Conservation (phyloP, 2,797 vertebrate genomes). For the Chrosomus eos region DNA sequence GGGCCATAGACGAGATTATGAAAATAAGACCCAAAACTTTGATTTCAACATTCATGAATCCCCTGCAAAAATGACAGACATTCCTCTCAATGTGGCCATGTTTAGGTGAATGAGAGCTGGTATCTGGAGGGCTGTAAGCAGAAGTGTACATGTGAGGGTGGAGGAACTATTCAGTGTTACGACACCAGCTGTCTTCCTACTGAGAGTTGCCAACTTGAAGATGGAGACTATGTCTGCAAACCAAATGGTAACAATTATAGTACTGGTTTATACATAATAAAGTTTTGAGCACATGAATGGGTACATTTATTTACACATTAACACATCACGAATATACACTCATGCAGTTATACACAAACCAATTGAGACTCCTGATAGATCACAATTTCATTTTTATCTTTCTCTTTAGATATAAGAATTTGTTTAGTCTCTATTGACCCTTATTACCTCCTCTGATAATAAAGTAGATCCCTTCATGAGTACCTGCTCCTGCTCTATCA, state of each 20-base stretch:
- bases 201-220: slow-evolving; percentile 75
- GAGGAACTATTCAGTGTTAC: slow-evolving; percentile 71
- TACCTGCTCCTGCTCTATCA: slow-evolving; percentile 86
- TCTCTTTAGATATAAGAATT: slow-evolving; percentile 68
- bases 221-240: slow-evolving; percentile 79
- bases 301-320: not conserved
- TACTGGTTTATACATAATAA: not conserved
- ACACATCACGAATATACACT: not conserved
- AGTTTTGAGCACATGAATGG: not conserved
- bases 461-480: slow-evolving; percentile 86
- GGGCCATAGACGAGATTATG: not conserved
- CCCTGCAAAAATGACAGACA: not conserved
- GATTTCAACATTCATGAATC: not conserved
- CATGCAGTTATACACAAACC: not conserved
- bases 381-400: not conserved
- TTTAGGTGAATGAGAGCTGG: slow-evolving; percentile 78
- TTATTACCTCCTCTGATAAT: slow-evolving; percentile 86
- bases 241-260: slow-evolving; percentile 68
- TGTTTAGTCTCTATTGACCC: slow-evolving; percentile 87
- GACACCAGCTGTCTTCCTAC: slow-evolving; percentile 72
- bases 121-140: slow-evolving; percentile 74
- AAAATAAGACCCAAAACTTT: not conserved
- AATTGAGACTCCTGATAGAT: not conserved
- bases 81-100: slow-evolving; percentile 33
- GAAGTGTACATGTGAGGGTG: slow-evolving; percentile 75